A percentile compares a stretch with the other conserved stretches of the same genome.
These are phyloP conservation scores for Thaleichthys pacificus DNA, from an alignment of 2,797 vertebrate genomes.

Conservation along the genomic window DNA sequence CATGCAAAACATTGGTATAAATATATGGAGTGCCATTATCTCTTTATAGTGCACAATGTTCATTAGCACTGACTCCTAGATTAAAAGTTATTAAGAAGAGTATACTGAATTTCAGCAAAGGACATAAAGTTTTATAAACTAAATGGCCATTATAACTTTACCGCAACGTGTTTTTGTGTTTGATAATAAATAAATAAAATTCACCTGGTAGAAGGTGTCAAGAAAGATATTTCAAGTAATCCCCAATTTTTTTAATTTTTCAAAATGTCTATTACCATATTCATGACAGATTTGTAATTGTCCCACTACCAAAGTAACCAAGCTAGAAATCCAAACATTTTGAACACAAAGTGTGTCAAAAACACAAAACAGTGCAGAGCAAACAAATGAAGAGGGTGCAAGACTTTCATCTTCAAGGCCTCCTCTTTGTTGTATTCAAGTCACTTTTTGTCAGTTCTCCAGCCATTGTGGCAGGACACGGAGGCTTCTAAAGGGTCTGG, in stretches of 20 bases:
- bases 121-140: too few relatives aligned
- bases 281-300: constrained; percentile 13
- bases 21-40: too few relatives aligned
- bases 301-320: constrained; percentile 4
- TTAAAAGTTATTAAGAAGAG: too few relatives aligned
- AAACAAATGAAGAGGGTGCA: constrained; percentile 69
- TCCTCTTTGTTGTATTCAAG: constrained; percentile 73
- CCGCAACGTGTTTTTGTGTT: too few relatives aligned
- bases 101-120: too few relatives aligned
- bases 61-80: too few relatives aligned
- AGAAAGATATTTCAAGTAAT: not conserved
- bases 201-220: too few relatives aligned
- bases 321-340: constrained; percentile 55
- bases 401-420: constrained; percentile 71
- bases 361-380: constrained; percentile 64
- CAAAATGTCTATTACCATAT: not conserved
- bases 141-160: too few relatives aligned
- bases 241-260: not conserved
- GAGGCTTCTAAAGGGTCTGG: constrained; percentile 72
- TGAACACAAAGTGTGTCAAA: constrained; percentile 62
- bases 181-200: too few relatives aligned
- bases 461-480: constrained; percentile 75
- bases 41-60: too few relatives aligned
- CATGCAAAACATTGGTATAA: too few relatives aligned
- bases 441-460: constrained; percentile 73